Conservation (phyloP, 2,888 invertebrate species). For the Pseudanteris insignis region DNA sequence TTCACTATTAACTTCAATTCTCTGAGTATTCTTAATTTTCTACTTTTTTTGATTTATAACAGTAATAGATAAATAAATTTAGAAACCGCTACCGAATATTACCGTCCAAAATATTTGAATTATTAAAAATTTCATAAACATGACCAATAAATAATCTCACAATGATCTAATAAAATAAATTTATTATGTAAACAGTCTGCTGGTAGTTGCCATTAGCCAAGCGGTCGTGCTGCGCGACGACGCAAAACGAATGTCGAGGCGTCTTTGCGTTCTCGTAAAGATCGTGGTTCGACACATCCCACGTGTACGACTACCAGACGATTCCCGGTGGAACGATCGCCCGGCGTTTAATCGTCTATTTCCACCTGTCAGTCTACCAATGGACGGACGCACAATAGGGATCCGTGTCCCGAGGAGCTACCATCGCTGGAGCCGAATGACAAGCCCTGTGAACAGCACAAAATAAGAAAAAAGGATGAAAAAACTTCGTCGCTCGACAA, state of each 20-base stretch:
- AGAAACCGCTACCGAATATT: too few relatives aligned
- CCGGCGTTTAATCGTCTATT: constrained; percentile 56
- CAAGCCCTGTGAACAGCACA: constrained; percentile 36
- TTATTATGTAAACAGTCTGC: constrained; percentile 13
- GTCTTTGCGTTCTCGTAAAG: constrained; percentile 22
- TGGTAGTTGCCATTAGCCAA: constrained; percentile 2
- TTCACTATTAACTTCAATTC: too few relatives aligned
- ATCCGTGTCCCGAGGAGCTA: constrained; percentile 49
- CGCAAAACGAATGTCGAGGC: constrained; percentile 14
- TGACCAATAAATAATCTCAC: too few relatives aligned
- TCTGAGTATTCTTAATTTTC: too few relatives aligned
- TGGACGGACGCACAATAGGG: constrained; percentile 55
- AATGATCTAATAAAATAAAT: neutral
- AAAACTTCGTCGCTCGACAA: constrained; percentile 51
- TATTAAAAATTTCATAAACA: too few relatives aligned
- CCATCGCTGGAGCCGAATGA: constrained; percentile 47
- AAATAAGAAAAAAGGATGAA: too few relatives aligned
- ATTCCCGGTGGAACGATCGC: constrained; percentile 46
- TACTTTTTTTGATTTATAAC: too few relatives aligned
- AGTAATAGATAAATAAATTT: too few relatives aligned
- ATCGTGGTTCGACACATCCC: constrained; percentile 46
- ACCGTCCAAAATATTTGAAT: too few relatives aligned
- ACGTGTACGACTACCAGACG: constrained; percentile 44
- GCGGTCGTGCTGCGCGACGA: constrained; percentile 6
- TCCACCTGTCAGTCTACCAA: constrained; percentile 56